A percentile compares a stretch with the other conserved stretches of the same genome.
Evolutionary conservation across 1,140 invertebrate genomes (phyloP).

Genomic region (Zaprionus vittiger): DNA sequence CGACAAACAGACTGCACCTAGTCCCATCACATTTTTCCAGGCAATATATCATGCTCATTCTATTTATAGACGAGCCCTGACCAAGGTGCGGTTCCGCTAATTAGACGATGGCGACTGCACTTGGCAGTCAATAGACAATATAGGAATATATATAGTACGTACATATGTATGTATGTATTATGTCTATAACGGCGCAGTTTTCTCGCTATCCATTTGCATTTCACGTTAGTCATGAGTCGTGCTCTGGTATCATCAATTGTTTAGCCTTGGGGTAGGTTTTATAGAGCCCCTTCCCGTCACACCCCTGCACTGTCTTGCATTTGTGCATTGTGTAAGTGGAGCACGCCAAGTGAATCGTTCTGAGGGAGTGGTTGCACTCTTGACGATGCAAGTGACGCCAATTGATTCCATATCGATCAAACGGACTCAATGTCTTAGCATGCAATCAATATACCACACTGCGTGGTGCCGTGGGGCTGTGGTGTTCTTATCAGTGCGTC

Average conservation of each 20-base stretch:
- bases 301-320: neutral
- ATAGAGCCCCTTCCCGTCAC: neutral
- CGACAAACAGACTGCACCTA: conserved; percentile 18
- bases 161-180: neutral
- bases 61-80: conserved; percentile 63
- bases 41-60: conserved; percentile 55
- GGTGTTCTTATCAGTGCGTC: conserved; percentile 36
- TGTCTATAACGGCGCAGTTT: conserved; percentile 47
- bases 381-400: conserved; percentile 19
- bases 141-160: neutral
- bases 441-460: conserved; percentile 22
- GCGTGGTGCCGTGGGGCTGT: conserved; percentile 11
- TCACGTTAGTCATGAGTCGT: conserved; percentile 11
- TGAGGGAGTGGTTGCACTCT: neutral
- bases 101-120: conserved; percentile 51
- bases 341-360: conserved; percentile 1
- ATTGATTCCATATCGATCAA: neutral
- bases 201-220: conserved; percentile 63
- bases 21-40: conserved; percentile 22
- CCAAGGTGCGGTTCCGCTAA: conserved; percentile 58
- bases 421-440: conserved; percentile 18
- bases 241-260: conserved; percentile 27
- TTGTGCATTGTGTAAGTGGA: conserved; percentile 31
- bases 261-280: conserved; percentile 59
- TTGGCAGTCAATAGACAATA: conserved; percentile 66